These are phyloP conservation scores for Indicator indicator DNA, from an alignment of 2,113 vertebrate genomes.

Conservation along the genomic window DNA sequence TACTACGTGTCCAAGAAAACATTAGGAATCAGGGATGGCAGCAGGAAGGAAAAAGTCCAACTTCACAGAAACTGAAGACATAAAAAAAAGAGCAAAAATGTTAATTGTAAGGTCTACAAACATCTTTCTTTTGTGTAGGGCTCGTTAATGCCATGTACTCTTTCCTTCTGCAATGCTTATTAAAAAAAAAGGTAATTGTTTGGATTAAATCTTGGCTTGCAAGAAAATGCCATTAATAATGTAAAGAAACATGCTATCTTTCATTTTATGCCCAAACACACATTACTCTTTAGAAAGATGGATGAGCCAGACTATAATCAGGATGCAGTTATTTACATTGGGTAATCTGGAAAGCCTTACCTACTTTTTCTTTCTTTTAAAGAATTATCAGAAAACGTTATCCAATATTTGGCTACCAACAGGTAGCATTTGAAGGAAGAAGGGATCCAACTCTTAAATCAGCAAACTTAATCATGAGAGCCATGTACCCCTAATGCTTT, in stretches of 20 bases:
- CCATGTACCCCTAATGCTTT: neutral
- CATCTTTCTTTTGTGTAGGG: neutral
- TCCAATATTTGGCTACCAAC: neutral
- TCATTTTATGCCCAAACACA: neutral
- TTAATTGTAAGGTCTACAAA: neutral
- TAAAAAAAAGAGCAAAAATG: neutral
- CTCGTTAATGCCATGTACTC: neutral
- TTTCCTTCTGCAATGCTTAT: neutral
- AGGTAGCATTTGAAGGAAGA: neutral
- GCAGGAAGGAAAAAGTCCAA: neutral
- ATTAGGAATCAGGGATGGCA: neutral
- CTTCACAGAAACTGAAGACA: neutral
- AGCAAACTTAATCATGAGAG: neutral
- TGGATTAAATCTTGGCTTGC: constrained; percentile 15
- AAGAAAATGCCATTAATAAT: neutral
- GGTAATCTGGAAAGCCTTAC: neutral
- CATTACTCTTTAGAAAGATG: neutral
- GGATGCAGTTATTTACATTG: neutral
- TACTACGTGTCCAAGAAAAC: neutral
- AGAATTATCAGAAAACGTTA: neutral
- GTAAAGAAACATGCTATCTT: neutral
- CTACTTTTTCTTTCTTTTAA: neutral
- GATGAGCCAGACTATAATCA: neutral
- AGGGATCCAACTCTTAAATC: neutral
- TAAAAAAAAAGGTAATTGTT: neutral